A percentile compares a stretch with the other conserved stretches of the same genome.
Conservation (phyloP, 2,113 vertebrate species). For the Eonycteris spelaea region DNA sequence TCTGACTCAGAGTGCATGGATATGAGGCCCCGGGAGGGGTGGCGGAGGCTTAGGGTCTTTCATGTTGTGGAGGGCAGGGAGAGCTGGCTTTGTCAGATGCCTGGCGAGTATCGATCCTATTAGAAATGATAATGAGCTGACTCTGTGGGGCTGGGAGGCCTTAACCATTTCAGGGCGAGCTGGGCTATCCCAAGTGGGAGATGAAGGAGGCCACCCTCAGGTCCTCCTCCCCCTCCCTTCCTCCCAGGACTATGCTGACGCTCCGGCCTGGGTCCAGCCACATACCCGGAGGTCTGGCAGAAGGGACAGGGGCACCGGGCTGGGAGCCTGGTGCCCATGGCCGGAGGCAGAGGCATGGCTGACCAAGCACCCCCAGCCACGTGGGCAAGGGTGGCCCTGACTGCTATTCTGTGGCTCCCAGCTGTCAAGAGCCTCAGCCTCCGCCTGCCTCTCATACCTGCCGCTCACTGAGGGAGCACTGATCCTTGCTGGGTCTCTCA, state of each 20-base stretch:
- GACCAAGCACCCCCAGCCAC: rapidly evolving
- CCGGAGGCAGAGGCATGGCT: rapidly evolving
- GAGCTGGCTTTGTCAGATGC: constrained; percentile 75
- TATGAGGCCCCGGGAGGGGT: neutral
- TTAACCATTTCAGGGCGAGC: constrained; percentile 75
- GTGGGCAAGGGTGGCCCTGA: rapidly evolving
- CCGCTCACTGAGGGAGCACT: rapidly evolving
- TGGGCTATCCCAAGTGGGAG: rapidly evolving
- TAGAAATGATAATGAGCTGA: constrained; percentile 86
- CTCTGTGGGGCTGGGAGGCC: constrained; percentile 73
- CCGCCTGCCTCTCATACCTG: neutral
- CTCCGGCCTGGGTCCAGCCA: neutral
- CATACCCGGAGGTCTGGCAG: neutral
- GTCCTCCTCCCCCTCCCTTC: rapidly evolving
- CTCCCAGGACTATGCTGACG: too few relatives aligned
- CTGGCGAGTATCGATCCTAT: constrained; percentile 81
- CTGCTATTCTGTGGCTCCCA: too few relatives aligned
- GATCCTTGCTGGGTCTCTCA: neutral
- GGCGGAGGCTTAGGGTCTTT: constrained; percentile 62
- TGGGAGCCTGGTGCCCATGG: too few relatives aligned
- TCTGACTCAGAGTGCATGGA: constrained; percentile 42
- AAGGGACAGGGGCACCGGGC: neutral
- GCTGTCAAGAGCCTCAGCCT: rapidly evolving
- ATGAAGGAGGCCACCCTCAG: rapidly evolving
- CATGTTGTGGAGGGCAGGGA: constrained; percentile 62